Evolutionary conservation across 1,140 invertebrate genomes (phyloP).

Genomic region (Hyles vespertilio): DNA sequence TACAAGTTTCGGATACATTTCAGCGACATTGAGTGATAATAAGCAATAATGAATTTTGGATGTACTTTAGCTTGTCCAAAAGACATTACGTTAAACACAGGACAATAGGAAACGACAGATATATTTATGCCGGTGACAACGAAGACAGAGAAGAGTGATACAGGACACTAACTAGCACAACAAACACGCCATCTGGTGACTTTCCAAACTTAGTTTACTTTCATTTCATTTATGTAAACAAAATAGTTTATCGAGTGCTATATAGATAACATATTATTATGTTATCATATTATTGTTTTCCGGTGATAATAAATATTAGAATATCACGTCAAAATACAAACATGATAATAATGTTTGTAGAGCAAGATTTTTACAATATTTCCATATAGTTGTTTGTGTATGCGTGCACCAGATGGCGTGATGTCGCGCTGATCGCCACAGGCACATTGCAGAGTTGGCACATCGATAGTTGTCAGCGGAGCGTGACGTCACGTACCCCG

Average conservation of each 20-base stretch:
- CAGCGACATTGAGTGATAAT: slow-evolving; percentile 15
- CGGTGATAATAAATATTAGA: not conserved
- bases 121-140: slow-evolving; percentile 43
- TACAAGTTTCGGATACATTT: too few relatives aligned
- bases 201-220: too few relatives aligned
- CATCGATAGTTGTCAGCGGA: slow-evolving; percentile 40
- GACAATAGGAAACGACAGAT: slow-evolving; percentile 30
- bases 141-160: slow-evolving; percentile 36
- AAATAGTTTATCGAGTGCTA: too few relatives aligned
- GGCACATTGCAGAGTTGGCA: slow-evolving; percentile 49
- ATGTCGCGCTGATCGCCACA: slow-evolving; percentile 13
- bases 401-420: not conserved
- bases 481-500: slow-evolving; percentile 65
- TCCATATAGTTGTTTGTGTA: not conserved
- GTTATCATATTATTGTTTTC: too few relatives aligned
- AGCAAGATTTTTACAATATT: not conserved
- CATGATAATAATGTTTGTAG: not conserved
- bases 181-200: too few relatives aligned
- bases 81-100: not conserved
- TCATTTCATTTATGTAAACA: too few relatives aligned
- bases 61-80: slow-evolving; percentile 2
- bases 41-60: slow-evolving; percentile 33
- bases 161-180: slow-evolving; percentile 25
- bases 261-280: too few relatives aligned
- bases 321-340: not conserved